A percentile compares a stretch with the other conserved stretches of the same genome.
Evolutionary conservation across 2,888 invertebrate genomes (phyloP).

Genomic region (Drosophila nigricruria): DNA sequence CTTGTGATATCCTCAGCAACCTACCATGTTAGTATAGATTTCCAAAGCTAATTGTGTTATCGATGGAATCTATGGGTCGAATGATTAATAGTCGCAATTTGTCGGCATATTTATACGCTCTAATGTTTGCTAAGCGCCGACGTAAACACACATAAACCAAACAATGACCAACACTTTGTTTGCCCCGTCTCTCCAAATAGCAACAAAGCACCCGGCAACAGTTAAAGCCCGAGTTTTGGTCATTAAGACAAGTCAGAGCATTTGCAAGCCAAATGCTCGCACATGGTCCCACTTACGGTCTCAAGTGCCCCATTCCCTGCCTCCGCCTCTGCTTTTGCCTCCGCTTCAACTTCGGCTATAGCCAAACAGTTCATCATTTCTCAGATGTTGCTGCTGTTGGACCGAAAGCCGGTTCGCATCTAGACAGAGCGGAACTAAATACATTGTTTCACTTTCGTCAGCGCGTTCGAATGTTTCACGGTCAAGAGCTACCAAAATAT

Average conservation of each 20-base stretch:
- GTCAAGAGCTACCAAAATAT: conserved; percentile 76
- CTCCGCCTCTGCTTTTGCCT: conserved; percentile 19
- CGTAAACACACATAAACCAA: conserved; percentile 48
- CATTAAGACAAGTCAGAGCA: conserved; percentile 55
- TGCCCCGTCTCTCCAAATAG: conserved; percentile 55
- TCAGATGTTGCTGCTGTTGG: conserved; percentile 30
- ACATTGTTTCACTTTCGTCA: conserved; percentile 67
- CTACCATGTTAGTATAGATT: conserved; percentile 74
- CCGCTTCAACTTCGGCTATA: conserved; percentile 8
- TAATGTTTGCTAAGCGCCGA: conserved; percentile 65
- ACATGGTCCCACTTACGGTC: conserved; percentile 74
- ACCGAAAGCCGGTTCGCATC: conserved; percentile 61
- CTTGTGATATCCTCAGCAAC: conserved; percentile 32
- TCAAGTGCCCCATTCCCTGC: conserved; percentile 61
- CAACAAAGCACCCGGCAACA: conserved; percentile 49
- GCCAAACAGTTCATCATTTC: conserved; percentile 36
- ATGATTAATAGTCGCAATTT: conserved; percentile 79
- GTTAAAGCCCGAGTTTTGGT: conserved; percentile 36
- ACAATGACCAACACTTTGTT: conserved; percentile 73
- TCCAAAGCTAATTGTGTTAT: conserved; percentile 71
- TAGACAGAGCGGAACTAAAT: conserved; percentile 72
- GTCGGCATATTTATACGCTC: conserved; percentile 78
- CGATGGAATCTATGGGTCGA: conserved; percentile 80
- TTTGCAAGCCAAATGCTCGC: conserved; percentile 68
- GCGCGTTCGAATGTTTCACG: conserved; percentile 65